These are phyloP conservation scores for Lepidochitona cinerea DNA, from an alignment of 2,888 invertebrate genomes.

Conservation along the genomic window DNA sequence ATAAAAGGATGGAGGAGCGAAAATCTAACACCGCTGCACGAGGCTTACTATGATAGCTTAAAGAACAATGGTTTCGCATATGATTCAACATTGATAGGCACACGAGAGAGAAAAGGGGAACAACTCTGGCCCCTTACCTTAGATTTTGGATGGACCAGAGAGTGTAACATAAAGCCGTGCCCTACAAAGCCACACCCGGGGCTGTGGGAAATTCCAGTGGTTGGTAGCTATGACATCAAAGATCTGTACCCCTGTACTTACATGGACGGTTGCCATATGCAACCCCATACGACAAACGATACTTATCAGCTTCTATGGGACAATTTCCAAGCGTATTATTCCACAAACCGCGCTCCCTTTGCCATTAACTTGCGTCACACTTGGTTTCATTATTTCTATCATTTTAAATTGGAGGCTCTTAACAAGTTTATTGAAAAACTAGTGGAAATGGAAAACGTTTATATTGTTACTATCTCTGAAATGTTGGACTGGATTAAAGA, in stretches of 20 bases:
- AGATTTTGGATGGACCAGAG: neutral
- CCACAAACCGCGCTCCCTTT: slow-evolving; percentile 78
- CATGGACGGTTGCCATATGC: slow-evolving; percentile 12
- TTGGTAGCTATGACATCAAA: slow-evolving; percentile 18
- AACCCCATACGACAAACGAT: slow-evolving; percentile 13
- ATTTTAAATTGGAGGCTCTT: slow-evolving; percentile 11
- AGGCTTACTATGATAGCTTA: neutral
- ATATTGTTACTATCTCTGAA: slow-evolving; percentile 15
- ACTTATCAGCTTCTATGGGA: slow-evolving; percentile 74
- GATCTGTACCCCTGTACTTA: slow-evolving; percentile 23
- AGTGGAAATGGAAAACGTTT: slow-evolving; percentile 19
- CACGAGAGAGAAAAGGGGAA: neutral
- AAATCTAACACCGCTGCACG: neutral
- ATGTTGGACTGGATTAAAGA: slow-evolving; percentile 25
- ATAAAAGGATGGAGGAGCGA: neutral
- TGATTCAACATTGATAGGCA: slow-evolving; percentile 28
- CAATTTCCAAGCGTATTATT: slow-evolving; percentile 82
- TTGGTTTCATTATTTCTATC: slow-evolving; percentile 82
- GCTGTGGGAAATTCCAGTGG: slow-evolving; percentile 78
- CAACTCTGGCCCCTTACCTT: slow-evolving; percentile 1
- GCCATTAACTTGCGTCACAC: slow-evolving; percentile 85
- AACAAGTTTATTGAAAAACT: slow-evolving; percentile 19
- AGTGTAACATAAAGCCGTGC: slow-evolving; percentile 3
- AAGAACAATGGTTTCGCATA: neutral
- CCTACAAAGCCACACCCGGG: slow-evolving; percentile 67